A percentile compares a stretch with the other conserved stretches of the same genome.
Evolutionary conservation across 1,140 invertebrate genomes (phyloP).

Genomic region (Drosophila kanapiae): DNA sequence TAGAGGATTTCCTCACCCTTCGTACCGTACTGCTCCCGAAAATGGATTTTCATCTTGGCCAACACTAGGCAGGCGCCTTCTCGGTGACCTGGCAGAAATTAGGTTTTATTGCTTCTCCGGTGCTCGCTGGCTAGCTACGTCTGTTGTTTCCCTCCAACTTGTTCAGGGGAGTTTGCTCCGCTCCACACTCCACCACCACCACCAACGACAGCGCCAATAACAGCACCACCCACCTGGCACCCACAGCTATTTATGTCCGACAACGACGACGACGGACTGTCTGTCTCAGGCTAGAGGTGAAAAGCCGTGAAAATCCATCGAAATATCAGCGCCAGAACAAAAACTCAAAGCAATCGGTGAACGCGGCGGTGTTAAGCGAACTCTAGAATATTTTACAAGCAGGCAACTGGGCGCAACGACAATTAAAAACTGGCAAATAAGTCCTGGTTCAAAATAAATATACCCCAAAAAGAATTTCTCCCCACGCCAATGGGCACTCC

Average conservation of each 20-base stretch:
- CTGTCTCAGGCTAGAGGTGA: constrained; percentile 23
- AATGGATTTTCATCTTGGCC: constrained; percentile 83
- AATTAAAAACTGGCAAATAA: constrained; percentile 43
- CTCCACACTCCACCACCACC: constrained; percentile 7
- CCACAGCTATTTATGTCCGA: constrained; percentile 41
- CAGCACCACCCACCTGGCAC: constrained; percentile 49
- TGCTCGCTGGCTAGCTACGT: constrained; percentile 4
- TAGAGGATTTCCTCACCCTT: constrained; percentile 85
- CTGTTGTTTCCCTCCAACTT: constrained; percentile 27
- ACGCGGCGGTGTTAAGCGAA: constrained; percentile 18
- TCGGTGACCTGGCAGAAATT: constrained; percentile 12
- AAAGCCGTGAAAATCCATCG: constrained; percentile 30
- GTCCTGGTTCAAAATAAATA: constrained; percentile 26
- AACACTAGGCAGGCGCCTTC: neutral
- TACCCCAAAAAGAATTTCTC: constrained; percentile 23
- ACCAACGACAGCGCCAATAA: constrained; percentile 6
- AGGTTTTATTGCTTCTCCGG: constrained; percentile 27
- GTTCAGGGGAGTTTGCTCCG: neutral
- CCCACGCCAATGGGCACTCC: neutral
- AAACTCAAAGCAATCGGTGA: constrained; percentile 15
- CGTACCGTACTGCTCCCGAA: constrained; percentile 84
- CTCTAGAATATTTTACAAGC: constrained; percentile 32
- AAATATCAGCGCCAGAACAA: constrained; percentile 13
- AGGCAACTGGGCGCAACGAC: constrained; percentile 9
- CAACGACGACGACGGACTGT: constrained; percentile 22